Base-by-base conservation (phyloP, 2,888 invertebrate genomes). In the Drosophila pseudotalamancana region DNA sequence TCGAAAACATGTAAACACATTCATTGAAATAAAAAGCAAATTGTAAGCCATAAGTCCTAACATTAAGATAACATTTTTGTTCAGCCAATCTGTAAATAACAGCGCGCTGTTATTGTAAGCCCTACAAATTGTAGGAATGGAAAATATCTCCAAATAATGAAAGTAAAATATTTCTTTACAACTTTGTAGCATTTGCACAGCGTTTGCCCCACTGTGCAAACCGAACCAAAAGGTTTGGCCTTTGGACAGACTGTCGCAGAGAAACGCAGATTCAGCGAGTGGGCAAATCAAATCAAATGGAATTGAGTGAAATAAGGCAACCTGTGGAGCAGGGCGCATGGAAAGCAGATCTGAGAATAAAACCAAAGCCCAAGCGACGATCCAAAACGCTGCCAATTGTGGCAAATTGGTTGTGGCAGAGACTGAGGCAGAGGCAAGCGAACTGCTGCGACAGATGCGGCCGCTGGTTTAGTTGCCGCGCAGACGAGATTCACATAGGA, bases 401-500 rank as follows among this genome's bases (percentile, higher is more conserved):
- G 78, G 85, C 76, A 85, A 87, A 88, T 87, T 88, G 79, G 63
- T 43, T 55, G 76, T 43, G 45, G 29, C 63, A 46, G 55, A 62
- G n/a, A n/a, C n/a, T n/a, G n/a, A n/a, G n/a, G n/a, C 55, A 45
- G 45, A 55, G 54, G 70, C 42, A 64, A 51, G 54, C 46, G 69
- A 71, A 56, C 34, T 39, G 39, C 34, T 46, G 63, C 57, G 50
- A 49, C 42, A 56, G 70, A 42, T 23, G 60, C 42, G 18, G 79
- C 50, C 50, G 59, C 55, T 34, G 46, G 25, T 76, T 88, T 70
- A 88, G 89, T 88, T 68, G 73, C 73, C 63, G 34, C 57, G 40
- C 85, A 81, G 72, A 82, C 74, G 77, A 82, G 88, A 71, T 71
- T 83, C 72, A 76, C 81, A 27, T 29, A 61, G 71, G 49, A 91